A percentile compares a stretch with the other conserved stretches of the same genome.
Conservation (phyloP, 2,113 vertebrate genomes). For the Rhea americana region DNA sequence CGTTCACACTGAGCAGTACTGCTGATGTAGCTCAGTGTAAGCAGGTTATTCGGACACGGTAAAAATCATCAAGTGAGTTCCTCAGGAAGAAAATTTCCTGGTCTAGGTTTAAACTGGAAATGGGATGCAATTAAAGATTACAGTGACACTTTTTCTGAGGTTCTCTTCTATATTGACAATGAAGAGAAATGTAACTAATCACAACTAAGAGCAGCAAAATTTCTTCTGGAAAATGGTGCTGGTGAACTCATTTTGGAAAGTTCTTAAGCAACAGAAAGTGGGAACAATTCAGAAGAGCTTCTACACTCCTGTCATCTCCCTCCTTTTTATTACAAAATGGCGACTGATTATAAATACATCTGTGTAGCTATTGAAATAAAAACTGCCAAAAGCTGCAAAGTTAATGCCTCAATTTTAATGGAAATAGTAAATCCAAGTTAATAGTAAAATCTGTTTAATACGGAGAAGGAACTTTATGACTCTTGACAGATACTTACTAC, state of each 20-base stretch:
- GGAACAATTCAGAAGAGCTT: background rate
- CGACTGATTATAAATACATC: background rate
- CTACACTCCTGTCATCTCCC: background rate
- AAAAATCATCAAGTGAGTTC: background rate
- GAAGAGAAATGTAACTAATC: background rate
- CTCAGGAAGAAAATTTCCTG: background rate
- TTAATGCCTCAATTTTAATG: background rate
- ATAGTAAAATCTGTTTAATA: background rate
- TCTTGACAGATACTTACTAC: background rate
- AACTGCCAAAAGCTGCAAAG: background rate
- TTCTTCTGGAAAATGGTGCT: background rate
- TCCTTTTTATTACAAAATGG: background rate
- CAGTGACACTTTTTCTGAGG: background rate
- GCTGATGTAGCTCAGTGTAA: background rate
- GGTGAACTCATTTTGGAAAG: background rate
- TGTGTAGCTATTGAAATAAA: background rate
- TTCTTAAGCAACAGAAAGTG: background rate
- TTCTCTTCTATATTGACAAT: background rate
- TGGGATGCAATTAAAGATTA: background rate
- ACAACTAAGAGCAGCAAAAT: background rate
- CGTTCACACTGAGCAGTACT: background rate
- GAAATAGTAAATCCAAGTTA: background rate
- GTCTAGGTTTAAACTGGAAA: background rate
- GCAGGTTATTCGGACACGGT: background rate
- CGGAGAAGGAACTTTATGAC: background rate